Conservation (phyloP, 1,140 invertebrate species). For the Pygmarrhopalites habei region DNA sequence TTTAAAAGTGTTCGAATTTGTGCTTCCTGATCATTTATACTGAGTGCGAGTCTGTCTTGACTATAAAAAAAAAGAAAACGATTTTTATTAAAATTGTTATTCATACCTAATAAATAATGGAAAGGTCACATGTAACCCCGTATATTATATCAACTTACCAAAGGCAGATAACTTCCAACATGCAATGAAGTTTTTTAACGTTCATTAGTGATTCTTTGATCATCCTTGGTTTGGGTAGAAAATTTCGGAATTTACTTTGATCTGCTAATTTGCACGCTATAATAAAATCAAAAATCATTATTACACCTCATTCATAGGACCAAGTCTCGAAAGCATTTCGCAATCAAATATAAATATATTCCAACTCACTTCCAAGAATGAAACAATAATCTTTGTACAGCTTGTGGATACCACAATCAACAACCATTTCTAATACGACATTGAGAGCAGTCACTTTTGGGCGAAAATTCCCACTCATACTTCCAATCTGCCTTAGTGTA, state of each 20-base stretch:
- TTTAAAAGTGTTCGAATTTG: slow-evolving; percentile 23
- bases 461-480: slow-evolving; percentile 12
- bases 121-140: too few species aligned
- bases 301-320: too few species aligned
- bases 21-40: slow-evolving; percentile 17
- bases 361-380: slow-evolving; percentile 28
- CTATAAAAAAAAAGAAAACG: too few species aligned
- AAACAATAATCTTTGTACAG: slow-evolving; percentile 34
- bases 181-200: slow-evolving; percentile 34
- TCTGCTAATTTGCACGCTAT: slow-evolving; percentile 34
- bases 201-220: slow-evolving; percentile 11
- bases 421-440: slow-evolving; percentile 23
- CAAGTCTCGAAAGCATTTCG: too few species aligned
- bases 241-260: slow-evolving; percentile 2
- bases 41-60: slow-evolving; percentile 23
- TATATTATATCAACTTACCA: too few species aligned
- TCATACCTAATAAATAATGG: too few species aligned
- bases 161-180: slow-evolving; percentile 34
- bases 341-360: too few species aligned
- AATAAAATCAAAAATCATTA: too few species aligned
- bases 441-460: slow-evolving; percentile 3
- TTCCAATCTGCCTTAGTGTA: slow-evolving; percentile 1
- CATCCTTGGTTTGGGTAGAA: background rate
- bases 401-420: slow-evolving; percentile 34
- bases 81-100: too few species aligned